Base-by-base conservation (phyloP, 2,888 invertebrate species). In the Ctena decussata region DNA sequence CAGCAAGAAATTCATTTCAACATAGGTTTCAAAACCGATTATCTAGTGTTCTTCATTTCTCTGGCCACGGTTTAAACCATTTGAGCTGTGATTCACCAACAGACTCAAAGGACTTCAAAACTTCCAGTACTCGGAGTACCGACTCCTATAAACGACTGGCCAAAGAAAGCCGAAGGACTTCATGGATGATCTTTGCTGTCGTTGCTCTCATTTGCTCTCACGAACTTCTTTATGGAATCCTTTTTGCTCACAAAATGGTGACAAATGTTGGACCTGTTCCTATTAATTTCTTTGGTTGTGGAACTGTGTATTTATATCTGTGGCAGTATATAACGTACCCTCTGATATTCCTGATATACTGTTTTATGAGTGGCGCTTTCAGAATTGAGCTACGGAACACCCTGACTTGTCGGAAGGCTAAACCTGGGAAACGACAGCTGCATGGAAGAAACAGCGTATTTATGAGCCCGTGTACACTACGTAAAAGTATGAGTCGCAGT, bases 291-390 rank as follows among this genome's bases (percentile, higher is more conserved):
- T 73, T 80, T 24, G 84, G 84, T 18, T 84, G 80, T 70, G 60
- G 70, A 1, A 71, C 80, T 0, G 65, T 80, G 0, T 65, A 69
- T n/a, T 32, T 77, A 5, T 41, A 65, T n/a, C 44, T 84, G 21
- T 80, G 80, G 77, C 84, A 80, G 39, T 84, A 77, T 27, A 39
- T 80, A 39, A 80, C 80, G 27, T 80, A 84, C 24, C 77, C 80
- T 1, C 27, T 73, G 6, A 84, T 80, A 24, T 84, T 84, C 39
- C 49, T 84, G 0, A 73, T 84, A 12, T 84, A 84, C n/a, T 73
- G 73, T 18, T 84, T 70, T 65, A 84, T 84, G 84, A 84, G 84
- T 74, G 32, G 30, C 1, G 70, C 73, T 11, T 84, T 84, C 53
- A 44, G 84, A n/a, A 15, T 49, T 0, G 84, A 84, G 39, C 27